Evolutionary conservation across 2,797 vertebrate species (phyloP), one percentile per base, ranked within the genome.

Genomic region (Pangasius mekongensis): DNA sequence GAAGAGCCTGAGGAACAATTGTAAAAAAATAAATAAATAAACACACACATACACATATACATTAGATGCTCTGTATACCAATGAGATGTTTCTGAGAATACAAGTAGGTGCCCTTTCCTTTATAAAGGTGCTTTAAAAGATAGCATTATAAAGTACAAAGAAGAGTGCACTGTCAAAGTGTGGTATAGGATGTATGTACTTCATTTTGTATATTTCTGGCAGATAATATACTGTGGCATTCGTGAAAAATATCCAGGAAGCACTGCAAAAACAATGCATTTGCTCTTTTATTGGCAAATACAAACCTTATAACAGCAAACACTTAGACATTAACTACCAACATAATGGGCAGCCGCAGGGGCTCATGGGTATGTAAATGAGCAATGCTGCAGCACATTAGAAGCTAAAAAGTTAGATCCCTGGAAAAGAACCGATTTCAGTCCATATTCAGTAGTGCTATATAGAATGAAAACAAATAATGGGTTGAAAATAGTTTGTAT

Each of bases 1-100:
- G 98, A 90, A 98, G 96, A 91, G 98, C 98, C 98, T 99, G 92
- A 43, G 85, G 49, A 91, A 90, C 6, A 87, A 47, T 66, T 6
- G 77, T 18, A n/a, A 27, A 33, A 89, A 67, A 47, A 47, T 43
- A 43, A 47, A 18, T 20, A 58, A 58, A 16, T 5, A 9, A 67
- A 27, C 71, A 74, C 39, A 56, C n/a, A 85, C 52, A 88, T 18
- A 87, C 43, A 90, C 36, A 90, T 27, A 56, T 18, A 86, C 66
- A 52, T 27, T 85, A 36, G 20, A 52, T 7, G 56, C 2, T 43
- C 30, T 62, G 30, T 81, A 36, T 20, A 76, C 1, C 13, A 11
- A 13, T 6, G 5, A 27, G 47, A 36, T 71, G 39, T 27, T 27
- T 71, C 69, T 69, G 30, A 69, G 30, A 36, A 73, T 43, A 47